Conservation (phyloP, 2,888 invertebrate species). For the Odontocolon sp. region DNA sequence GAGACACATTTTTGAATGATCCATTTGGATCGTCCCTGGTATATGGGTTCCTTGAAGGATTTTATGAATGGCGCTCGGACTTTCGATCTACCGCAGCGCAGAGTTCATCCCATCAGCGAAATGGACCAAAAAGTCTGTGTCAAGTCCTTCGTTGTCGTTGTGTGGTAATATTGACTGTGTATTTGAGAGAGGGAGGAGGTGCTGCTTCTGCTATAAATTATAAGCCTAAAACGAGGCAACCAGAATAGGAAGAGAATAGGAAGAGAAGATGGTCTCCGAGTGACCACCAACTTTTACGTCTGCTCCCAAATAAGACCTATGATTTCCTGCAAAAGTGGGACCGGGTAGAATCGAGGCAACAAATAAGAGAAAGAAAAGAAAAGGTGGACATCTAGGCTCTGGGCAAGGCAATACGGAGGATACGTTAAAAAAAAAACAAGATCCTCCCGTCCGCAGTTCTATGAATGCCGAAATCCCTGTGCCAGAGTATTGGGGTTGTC, state of each 20-base stretch:
- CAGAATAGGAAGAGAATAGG: slow-evolving; percentile 51
- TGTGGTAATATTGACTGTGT: slow-evolving; percentile 46
- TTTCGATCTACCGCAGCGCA: slow-evolving; percentile 51
- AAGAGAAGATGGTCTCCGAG: background rate
- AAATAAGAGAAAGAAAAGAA: slow-evolving; percentile 29
- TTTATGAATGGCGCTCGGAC: slow-evolving; percentile 15
- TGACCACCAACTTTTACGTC: slow-evolving; percentile 29
- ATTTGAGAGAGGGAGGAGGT: slow-evolving; percentile 23
- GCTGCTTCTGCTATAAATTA: slow-evolving; percentile 73
- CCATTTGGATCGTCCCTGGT: background rate
- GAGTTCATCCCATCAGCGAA: slow-evolving; percentile 10
- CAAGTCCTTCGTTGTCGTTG: background rate
- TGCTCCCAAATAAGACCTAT: slow-evolving; percentile 44
- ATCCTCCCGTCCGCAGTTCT: slow-evolving; percentile 45
- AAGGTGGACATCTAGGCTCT: slow-evolving; percentile 55
- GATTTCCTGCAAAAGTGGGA: slow-evolving; percentile 52
- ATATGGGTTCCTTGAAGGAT: background rate
- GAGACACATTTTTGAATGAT: background rate
- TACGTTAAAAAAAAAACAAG: slow-evolving; percentile 61
- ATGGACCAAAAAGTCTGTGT: background rate
- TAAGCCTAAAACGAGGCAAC: slow-evolving; percentile 66
- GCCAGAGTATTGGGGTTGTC: slow-evolving; percentile 13
- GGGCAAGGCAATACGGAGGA: slow-evolving; percentile 17
- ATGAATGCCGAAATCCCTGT: slow-evolving; percentile 47
- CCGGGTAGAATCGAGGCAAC: slow-evolving; percentile 58